phyloP scores from a whole-genome alignment of 2,113 vertebrate genomes.

The Nycticorax nycticorax region DNA sequence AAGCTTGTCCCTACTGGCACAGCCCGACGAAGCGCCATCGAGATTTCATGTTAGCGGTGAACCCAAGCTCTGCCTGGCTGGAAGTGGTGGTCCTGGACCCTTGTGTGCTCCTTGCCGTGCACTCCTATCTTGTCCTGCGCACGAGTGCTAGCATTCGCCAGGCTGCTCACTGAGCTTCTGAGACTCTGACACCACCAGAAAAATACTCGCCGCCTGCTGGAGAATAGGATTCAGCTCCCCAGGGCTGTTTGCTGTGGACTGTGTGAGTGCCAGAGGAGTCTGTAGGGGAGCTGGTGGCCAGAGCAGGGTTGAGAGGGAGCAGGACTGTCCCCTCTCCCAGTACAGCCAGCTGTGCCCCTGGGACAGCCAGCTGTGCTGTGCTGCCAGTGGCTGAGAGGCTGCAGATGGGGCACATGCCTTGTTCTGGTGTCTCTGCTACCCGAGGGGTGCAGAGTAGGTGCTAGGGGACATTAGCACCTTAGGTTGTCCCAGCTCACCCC shows the following conservation, averaged over 20 bases:
- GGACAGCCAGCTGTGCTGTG: background rate
- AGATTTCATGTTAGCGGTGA: background rate
- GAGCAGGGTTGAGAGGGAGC: background rate
- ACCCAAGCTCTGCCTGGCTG: background rate
- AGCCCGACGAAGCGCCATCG: fast-evolving
- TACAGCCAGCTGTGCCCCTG: background rate
- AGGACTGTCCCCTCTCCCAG: background rate
- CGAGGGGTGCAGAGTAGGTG: background rate
- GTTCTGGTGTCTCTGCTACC: background rate
- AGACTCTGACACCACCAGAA: background rate
- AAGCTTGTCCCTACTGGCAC: background rate
- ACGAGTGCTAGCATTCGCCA: fast-evolving
- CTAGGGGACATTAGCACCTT: background rate
- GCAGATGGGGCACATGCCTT: background rate
- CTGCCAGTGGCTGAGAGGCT: background rate
- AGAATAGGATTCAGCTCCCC: background rate
- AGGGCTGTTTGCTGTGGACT: background rate
- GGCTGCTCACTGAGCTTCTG: background rate
- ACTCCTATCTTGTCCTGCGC: background rate
- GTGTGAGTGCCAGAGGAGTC: background rate
- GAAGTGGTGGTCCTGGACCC: background rate
- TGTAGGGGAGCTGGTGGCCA: background rate
- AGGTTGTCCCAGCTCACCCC: background rate
- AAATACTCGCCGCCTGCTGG: fast-evolving
- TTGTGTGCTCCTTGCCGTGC: background rate